Conservation (phyloP, 2,113 vertebrate species). For the Oncorhynchus kisutch region DNA sequence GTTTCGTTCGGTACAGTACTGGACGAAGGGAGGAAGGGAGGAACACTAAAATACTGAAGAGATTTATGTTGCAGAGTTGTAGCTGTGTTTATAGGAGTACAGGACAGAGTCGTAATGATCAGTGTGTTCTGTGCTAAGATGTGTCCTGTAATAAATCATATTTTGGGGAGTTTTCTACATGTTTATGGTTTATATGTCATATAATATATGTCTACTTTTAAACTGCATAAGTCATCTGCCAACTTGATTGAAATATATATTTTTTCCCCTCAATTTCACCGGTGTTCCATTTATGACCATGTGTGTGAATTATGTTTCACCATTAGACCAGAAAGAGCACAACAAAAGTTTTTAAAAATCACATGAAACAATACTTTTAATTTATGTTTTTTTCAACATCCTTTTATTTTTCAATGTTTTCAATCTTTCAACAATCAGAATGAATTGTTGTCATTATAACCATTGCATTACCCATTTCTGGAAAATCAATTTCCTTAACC, state of each 20-base stretch:
- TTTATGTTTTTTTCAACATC: constrained; percentile 56
- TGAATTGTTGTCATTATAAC: constrained; percentile 43
- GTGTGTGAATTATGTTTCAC: neutral
- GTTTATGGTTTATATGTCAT: neutral
- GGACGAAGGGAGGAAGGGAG: neutral
- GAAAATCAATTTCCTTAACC: constrained; percentile 53
- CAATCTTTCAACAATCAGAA: constrained; percentile 60
- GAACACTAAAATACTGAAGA: neutral
- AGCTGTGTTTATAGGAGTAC: neutral
- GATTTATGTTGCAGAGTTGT: neutral
- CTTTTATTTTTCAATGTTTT: constrained; percentile 61
- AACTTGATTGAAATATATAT: neutral
- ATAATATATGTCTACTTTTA: too few species aligned
- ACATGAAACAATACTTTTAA: neutral
- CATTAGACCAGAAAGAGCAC: too few species aligned
- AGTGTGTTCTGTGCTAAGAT: neutral
- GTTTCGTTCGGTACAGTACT: too few species aligned
- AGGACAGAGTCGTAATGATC: neutral
- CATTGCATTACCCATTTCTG: constrained; percentile 63
- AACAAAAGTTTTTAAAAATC: neutral
- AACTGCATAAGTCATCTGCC: neutral
- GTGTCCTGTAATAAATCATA: neutral
- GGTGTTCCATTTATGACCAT: neutral
- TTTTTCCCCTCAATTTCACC: neutral
- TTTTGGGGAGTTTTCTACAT: neutral